Percentiles rank a stretch among this genome's conserved stretches.
Conservation (phyloP, 2,113 vertebrate species). For the Tragelaphus imberbis region DNA sequence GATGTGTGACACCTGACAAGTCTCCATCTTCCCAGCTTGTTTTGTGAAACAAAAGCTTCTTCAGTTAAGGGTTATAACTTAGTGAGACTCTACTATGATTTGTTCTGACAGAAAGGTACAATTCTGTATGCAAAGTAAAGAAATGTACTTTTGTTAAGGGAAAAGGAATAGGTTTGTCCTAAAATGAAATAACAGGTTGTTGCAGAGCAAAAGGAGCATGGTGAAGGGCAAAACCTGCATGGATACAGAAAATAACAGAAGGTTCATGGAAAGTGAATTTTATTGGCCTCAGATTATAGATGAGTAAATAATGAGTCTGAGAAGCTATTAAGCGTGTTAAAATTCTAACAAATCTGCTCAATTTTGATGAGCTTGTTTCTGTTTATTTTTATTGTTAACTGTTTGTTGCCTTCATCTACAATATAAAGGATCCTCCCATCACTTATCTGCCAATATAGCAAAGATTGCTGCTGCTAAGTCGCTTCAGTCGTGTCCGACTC, state of each 20-base stretch:
- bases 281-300: background rate
- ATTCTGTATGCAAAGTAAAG: background rate
- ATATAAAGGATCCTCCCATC: background rate
- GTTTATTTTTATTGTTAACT: background rate
- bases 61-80: background rate
- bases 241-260: background rate
- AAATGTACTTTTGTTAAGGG: background rate
- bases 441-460: background rate
- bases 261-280: background rate
- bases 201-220: background rate
- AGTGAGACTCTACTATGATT: background rate
- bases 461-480: background rate
- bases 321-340: background rate
- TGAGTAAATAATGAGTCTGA: background rate
- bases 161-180: background rate
- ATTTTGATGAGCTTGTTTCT: background rate
- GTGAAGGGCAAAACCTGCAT: background rate
- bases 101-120: background rate
- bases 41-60: background rate
- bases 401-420: background rate
- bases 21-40: background rate
- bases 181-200: background rate
- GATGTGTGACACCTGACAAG: background rate
- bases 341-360: background rate
- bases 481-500: no score